These are phyloP conservation scores for Sternarchorhynchus goeldii DNA, from an alignment of 2,797 vertebrate genomes.

Conservation along the genomic window DNA sequence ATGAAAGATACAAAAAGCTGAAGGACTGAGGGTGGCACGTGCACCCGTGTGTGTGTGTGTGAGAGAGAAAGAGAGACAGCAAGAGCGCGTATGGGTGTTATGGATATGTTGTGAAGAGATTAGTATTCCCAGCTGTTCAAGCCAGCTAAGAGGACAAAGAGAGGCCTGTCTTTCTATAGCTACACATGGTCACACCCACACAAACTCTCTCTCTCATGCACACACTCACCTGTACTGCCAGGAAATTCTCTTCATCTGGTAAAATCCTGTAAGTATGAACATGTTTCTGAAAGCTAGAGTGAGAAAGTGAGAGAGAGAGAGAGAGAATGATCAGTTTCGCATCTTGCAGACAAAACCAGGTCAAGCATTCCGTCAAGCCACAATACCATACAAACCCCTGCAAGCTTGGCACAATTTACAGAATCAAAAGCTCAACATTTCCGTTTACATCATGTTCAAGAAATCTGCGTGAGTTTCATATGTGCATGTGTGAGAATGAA, in stretches of 20 bases:
- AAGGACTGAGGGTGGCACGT: too few species aligned
- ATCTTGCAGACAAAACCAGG: slow-evolving; percentile 29
- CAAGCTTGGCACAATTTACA: neutral
- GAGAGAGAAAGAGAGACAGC: too few species aligned
- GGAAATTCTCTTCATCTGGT: slow-evolving; percentile 91
- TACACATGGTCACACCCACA: neutral
- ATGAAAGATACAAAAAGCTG: too few species aligned
- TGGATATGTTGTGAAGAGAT: neutral
- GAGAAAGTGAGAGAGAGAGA: slow-evolving; percentile 16
- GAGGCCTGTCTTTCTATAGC: neutral
- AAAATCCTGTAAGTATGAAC: slow-evolving; percentile 96
- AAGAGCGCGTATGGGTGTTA: neutral
- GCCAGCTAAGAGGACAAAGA: slow-evolving; percentile 1
- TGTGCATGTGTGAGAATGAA: neutral
- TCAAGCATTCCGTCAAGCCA: slow-evolving; percentile 15
- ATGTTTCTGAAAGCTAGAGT: slow-evolving; percentile 91
- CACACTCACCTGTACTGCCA: slow-evolving; percentile 89
- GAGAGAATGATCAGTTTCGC: slow-evolving; percentile 43
- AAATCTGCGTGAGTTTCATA: neutral
- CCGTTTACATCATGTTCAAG: too few species aligned
- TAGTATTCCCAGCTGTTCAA: slow-evolving; percentile 15
- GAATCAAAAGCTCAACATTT: too few species aligned
- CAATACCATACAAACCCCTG: neutral
- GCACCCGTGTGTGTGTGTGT: too few species aligned
- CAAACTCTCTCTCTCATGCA: neutral